These are phyloP conservation scores for Schizotus pectinicornis DNA, from an alignment of 2,888 invertebrate species.

Conservation along the genomic window DNA sequence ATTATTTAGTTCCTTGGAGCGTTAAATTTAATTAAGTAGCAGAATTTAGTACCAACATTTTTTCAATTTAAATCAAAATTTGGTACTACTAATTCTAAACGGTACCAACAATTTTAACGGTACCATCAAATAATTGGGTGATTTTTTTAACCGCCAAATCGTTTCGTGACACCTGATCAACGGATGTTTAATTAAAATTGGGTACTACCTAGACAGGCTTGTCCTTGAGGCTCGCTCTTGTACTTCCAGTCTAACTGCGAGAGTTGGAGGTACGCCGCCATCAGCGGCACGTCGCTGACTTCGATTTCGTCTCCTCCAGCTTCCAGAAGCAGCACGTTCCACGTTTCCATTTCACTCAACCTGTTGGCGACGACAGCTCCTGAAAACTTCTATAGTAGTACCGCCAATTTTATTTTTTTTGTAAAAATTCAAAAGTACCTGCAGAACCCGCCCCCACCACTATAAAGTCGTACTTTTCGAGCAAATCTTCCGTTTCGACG, in stretches of 20 bases:
- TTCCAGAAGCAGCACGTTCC: constrained; percentile 82
- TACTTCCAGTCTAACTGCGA: constrained; percentile 92
- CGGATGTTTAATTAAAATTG: neutral
- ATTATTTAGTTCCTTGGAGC: no score
- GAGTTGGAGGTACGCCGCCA: constrained; percentile 86
- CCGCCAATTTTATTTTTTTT: constrained; percentile 71
- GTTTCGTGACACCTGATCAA: constrained; percentile 1
- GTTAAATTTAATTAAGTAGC: no score
- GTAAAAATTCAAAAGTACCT: constrained; percentile 67
- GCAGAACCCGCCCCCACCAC: constrained; percentile 88
- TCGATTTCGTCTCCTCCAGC: constrained; percentile 92
- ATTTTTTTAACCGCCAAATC: neutral
- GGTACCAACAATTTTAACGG: no score
- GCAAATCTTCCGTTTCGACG: constrained; percentile 68
- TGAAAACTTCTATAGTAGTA: constrained; percentile 66
- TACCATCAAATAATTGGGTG: no score
- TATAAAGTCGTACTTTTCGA: constrained; percentile 82
- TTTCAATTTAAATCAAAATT: no score
- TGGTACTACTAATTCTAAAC: no score
- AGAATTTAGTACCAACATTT: no score
- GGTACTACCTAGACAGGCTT: constrained; percentile 75
- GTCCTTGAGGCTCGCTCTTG: constrained; percentile 87
- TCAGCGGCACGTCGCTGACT: constrained; percentile 85
- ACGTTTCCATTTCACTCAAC: constrained; percentile 77
- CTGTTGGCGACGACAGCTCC: constrained; percentile 87